Evolutionary conservation across 1,140 invertebrate genomes (phyloP).

Genomic region (Chironomus striatipennis): DNA sequence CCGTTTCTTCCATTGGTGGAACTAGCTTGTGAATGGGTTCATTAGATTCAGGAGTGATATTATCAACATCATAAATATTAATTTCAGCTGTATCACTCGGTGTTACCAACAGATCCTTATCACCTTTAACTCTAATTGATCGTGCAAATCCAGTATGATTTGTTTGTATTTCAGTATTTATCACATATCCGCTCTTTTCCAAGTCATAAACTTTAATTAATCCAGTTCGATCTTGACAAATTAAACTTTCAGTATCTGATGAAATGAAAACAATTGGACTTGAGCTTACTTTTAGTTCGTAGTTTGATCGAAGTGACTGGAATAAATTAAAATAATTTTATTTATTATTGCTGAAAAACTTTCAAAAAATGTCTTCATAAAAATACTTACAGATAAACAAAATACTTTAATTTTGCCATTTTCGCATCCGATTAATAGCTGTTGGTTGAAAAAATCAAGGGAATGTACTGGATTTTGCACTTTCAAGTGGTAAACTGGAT

Average conservation of each 20-base stretch:
- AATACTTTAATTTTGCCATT: conserved; percentile 19
- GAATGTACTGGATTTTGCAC: not conserved
- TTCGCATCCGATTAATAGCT: not conserved
- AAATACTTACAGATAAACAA: conserved; percentile 24
- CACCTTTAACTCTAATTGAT: conserved; percentile 45
- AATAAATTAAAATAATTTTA: conserved; percentile 31
- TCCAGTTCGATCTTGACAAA: conserved; percentile 62
- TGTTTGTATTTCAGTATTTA: conserved; percentile 45
- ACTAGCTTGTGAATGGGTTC: conserved; percentile 38
- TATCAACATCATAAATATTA: conserved; percentile 49
- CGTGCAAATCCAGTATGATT: conserved; percentile 59
- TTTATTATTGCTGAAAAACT: conserved; percentile 18
- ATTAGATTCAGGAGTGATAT: conserved; percentile 43
- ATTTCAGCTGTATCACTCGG: conserved; percentile 55
- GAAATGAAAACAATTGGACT: conserved; percentile 46
- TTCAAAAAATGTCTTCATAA: conserved; percentile 12
- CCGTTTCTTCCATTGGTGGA: conserved; percentile 24
- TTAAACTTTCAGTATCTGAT: conserved; percentile 45
- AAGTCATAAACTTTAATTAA: conserved; percentile 54
- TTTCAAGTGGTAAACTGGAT: not conserved
- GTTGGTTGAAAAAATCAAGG: not conserved
- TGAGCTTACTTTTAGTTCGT: conserved; percentile 48
- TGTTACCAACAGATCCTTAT: conserved; percentile 53
- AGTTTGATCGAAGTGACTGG: conserved; percentile 52
- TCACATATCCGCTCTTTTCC: conserved; percentile 48